A percentile compares a stretch with the other conserved stretches of the same genome.
Conservation (phyloP, 2,797 vertebrate genomes). For the Rhodeus uyekii region DNA sequence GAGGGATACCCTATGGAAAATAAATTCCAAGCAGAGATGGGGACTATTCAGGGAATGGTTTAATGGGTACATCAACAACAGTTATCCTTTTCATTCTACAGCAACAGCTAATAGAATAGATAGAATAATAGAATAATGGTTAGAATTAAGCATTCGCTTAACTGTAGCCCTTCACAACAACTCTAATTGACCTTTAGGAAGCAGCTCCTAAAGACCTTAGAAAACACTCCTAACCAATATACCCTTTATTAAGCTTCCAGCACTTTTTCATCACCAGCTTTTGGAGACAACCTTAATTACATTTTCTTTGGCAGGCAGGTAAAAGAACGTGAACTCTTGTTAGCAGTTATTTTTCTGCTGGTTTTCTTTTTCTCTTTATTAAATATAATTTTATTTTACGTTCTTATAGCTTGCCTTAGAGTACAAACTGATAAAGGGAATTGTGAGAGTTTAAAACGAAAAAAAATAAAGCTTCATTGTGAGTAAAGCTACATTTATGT, state of each 20-base stretch:
- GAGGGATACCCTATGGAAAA: constrained; percentile 3
- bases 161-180: constrained; percentile 5
- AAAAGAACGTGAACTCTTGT: background rate
- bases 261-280: background rate
- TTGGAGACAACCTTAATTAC: constrained; percentile 1
- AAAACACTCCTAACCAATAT: background rate
- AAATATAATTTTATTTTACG: background rate
- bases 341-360: background rate
- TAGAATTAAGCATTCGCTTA: background rate
- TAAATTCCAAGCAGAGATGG: constrained; percentile 1
- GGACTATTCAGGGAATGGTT: constrained; percentile 2
- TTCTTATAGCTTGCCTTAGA: background rate
- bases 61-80: constrained; percentile 7
- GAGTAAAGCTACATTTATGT: too few species aligned
- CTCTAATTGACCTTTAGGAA: constrained; percentile 7
- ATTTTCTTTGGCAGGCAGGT: background rate
- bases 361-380: background rate
- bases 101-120: constrained; percentile 2
- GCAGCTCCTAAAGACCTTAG: background rate
- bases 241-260: constrained; percentile 20
- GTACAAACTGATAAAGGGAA: background rate
- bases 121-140: constrained; percentile 4
- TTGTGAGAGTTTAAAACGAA: background rate
- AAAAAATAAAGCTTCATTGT: background rate
- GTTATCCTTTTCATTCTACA: background rate